Evolutionary conservation across 2,888 invertebrate species (phyloP).

Genomic region (Orthosia cruda): DNA sequence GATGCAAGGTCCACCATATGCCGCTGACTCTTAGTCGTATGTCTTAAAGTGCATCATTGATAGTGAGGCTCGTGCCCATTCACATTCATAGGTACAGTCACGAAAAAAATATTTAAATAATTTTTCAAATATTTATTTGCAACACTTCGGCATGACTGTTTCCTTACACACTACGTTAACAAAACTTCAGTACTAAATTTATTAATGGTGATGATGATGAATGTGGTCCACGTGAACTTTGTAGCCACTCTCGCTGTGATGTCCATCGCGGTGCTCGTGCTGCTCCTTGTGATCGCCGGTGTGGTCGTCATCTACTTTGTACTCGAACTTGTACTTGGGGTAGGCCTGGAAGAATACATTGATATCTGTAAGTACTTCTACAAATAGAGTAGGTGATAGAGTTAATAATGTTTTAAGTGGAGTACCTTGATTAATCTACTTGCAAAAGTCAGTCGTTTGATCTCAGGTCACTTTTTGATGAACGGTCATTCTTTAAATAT

Average conservation of each 20-base stretch:
- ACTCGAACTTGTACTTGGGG: constrained; percentile 80
- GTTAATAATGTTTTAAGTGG: background rate
- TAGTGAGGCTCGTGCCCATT: too few relatives aligned
- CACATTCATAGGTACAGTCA: too few relatives aligned
- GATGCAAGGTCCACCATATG: too few relatives aligned
- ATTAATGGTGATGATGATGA: constrained; percentile 62
- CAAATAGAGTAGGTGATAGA: background rate
- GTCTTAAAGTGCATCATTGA: too few relatives aligned
- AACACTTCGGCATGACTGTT: constrained; percentile 5
- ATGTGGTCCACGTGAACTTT: constrained; percentile 84
- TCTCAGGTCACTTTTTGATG: background rate
- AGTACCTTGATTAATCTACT: background rate
- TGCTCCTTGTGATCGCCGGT: constrained; percentile 91
- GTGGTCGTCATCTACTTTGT: constrained; percentile 89
- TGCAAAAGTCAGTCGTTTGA: too few relatives aligned
- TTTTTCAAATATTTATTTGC: constrained; percentile 23
- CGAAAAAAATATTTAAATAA: background rate
- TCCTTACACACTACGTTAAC: constrained; percentile 37
- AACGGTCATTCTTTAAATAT: background rate
- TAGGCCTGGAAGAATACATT: constrained; percentile 62
- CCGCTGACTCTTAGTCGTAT: too few relatives aligned
- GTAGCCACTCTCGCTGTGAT: constrained; percentile 91
- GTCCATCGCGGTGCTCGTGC: constrained; percentile 89
- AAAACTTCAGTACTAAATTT: background rate
- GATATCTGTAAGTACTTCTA: background rate